Base-by-base conservation (phyloP, 1,140 invertebrate genomes). In the Muscidifurax raptorellus region DNA sequence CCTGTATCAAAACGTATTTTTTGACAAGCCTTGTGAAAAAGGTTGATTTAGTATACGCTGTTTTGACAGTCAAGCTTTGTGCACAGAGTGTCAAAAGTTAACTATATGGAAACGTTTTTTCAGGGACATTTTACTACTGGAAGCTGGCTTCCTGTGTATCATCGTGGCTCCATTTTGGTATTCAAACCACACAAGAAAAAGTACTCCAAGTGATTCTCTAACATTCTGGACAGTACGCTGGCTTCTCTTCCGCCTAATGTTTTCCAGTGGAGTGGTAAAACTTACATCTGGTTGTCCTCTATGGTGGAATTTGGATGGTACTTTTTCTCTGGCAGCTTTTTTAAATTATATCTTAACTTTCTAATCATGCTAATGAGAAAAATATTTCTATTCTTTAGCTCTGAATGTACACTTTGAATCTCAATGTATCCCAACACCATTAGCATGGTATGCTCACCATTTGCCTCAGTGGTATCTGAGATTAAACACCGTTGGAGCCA, bases 251-350 rank as follows among this genome's bases (percentile, higher is more conserved):
- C 93, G 97, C 47, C 94, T 97, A 7, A 94, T 97, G 93, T 96
- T 97, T 92, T 95, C 96, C 5, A 95, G 95, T 64, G 96, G 96
- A 47, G 94, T 97, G 36, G 94, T 96, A 0, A 98, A 98, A 91
- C 92, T 98, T 32, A 94, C 94, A n/a, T 96, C 95, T 90, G 94
- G 94, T 13, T 97, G 96, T 90, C 96, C 96, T 22, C 94, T 95
- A 15, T 98, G 97, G 97, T 98, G 97, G 97, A 95, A 94, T 86
- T 94, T 98, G 15, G 95, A 95, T 90, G 96, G 96, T 97, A 94
- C 89, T 82, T n/a, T 59, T 18, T 18, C n/a, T 36, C 30, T 74
- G 40, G 4, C 18, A 74, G 30, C 0, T 32, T 30, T 47, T 25
- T 76, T 44, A 27, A 18, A 47, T 25, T 47, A 44, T 27, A 44